These are phyloP conservation scores for Lontra canadensis DNA, from an alignment of 2,113 vertebrate genomes.

Conservation along the genomic window DNA sequence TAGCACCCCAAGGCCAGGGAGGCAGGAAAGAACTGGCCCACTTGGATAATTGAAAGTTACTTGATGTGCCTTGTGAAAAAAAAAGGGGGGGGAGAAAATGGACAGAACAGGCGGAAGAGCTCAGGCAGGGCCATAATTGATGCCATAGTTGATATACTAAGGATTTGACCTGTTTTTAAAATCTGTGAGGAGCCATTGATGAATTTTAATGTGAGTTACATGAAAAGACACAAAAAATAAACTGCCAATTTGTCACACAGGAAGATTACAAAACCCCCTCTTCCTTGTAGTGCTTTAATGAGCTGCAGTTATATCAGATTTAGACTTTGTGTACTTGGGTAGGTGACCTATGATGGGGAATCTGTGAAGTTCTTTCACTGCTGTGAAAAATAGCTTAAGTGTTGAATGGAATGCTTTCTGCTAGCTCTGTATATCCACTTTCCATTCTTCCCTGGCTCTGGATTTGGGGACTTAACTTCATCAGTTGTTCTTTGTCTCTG, in stretches of 20 bases:
- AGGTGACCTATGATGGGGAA: background rate
- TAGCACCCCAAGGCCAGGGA: background rate
- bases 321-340: background rate
- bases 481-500: background rate
- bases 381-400: background rate
- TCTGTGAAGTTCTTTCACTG: background rate
- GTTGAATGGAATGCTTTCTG: fast-evolving
- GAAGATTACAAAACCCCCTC: background rate
- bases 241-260: background rate
- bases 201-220: background rate
- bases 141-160: background rate
- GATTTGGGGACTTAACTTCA: fast-evolving
- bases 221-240: background rate
- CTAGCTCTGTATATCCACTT: background rate
- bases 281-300: background rate
- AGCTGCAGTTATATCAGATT: background rate
- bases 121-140: background rate
- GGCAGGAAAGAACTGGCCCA: no score
- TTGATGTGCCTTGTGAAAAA: background rate
- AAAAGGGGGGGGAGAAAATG: no score
- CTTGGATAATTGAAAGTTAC: background rate
- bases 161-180: background rate
- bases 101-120: fast-evolving
- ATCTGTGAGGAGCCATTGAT: background rate
- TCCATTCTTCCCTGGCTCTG: fast-evolving